Conservation (phyloP, 2,888 invertebrate genomes). For the Apamea anceps region DNA sequence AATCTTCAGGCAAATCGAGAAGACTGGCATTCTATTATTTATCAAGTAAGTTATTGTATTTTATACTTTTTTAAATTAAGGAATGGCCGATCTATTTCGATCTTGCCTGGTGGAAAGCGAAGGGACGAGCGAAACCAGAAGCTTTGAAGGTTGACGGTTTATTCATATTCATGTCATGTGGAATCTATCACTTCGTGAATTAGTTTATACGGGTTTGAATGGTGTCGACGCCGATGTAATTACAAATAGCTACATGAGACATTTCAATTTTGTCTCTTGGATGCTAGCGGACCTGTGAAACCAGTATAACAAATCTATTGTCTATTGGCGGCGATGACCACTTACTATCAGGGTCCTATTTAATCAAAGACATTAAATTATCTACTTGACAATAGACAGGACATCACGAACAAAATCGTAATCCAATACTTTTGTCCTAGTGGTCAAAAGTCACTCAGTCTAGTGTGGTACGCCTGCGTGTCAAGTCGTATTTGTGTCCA, state of each 20-base stretch:
- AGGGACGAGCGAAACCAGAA: accelerated
- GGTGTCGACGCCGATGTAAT: background rate
- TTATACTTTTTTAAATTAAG: background rate
- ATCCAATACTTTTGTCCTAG: too few relatives aligned
- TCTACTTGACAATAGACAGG: too few relatives aligned
- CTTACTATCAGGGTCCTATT: too few relatives aligned
- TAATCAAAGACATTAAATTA: too few relatives aligned
- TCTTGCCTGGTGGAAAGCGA: background rate
- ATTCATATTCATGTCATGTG: background rate
- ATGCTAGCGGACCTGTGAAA: background rate
- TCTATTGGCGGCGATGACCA: background rate
- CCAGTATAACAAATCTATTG: background rate
- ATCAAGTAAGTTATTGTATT: slow-evolving; percentile 93
- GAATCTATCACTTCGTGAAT: background rate
- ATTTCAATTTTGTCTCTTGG: background rate
- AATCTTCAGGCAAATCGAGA: slow-evolving; percentile 95
- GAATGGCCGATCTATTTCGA: background rate
- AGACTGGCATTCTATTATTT: slow-evolving; percentile 96
- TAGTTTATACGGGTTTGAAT: background rate
- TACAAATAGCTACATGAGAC: background rate
- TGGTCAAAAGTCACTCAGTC: too few relatives aligned
- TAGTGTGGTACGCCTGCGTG: too few relatives aligned
- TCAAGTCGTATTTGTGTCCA: too few relatives aligned
- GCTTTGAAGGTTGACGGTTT: background rate
- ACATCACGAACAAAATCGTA: too few relatives aligned